Percentiles rank a stretch among this genome's conserved stretches.
Evolutionary conservation across 2,797 vertebrate genomes (phyloP).

Genomic region (Octomys mimax): DNA sequence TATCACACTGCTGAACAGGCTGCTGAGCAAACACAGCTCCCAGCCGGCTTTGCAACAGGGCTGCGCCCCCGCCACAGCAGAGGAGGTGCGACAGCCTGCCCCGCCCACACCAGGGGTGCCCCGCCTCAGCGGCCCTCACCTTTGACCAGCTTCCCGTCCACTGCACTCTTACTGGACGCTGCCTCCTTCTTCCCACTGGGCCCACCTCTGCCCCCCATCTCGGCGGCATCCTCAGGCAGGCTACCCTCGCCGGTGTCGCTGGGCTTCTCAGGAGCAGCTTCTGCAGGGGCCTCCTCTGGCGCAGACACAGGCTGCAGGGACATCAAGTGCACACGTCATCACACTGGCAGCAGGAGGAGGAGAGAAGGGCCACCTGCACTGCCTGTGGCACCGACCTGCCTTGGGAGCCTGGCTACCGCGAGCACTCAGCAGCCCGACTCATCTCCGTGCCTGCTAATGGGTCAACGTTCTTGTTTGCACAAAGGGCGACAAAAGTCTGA

Average conservation of each 20-base stretch:
- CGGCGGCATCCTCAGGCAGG: conserved; percentile 79
- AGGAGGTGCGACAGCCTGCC: neutral
- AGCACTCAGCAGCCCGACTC: neutral
- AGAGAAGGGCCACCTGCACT: neutral
- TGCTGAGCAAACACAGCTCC: neutral
- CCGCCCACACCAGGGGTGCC: neutral
- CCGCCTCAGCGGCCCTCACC: conserved; percentile 86
- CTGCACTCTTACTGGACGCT: conserved; percentile 77
- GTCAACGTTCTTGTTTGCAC: neutral
- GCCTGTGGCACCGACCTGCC: neutral
- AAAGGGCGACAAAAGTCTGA: neutral
- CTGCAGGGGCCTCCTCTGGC: conserved; percentile 85
- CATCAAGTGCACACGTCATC: neutral
- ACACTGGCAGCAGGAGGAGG: neutral
- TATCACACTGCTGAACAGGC: neutral
- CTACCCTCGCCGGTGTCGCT: conserved; percentile 83
- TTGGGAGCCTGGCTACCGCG: neutral
- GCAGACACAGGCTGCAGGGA: conserved; percentile 84
- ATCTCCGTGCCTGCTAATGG: accelerated
- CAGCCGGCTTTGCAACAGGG: neutral
- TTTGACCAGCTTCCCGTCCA: conserved; percentile 95
- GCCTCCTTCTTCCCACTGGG: conserved; percentile 84
- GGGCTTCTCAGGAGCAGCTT: conserved; percentile 59
- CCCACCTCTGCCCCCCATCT: conserved; percentile 73
- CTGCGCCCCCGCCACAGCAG: neutral